Evolutionary conservation across 2,113 vertebrate species (phyloP), one percentile per base, ranked within the genome.

Genomic region (human): DNA sequence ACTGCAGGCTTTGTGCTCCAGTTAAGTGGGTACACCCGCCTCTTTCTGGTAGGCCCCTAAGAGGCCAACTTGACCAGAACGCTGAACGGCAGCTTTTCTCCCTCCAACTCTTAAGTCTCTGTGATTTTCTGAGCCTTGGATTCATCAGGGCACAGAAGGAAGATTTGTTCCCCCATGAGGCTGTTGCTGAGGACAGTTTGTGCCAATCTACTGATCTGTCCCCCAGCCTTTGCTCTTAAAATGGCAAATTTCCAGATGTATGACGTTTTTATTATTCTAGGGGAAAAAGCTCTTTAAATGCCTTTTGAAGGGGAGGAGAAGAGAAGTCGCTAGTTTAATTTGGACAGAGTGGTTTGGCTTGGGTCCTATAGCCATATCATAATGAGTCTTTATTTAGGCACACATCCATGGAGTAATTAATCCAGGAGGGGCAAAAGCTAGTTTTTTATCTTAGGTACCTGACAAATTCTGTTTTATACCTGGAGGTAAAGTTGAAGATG

Each of bases 331-430:
- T 50, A 8, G 35, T 93, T 82, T 92, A 75, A 86, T 93, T 82
- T 94, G 81, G 70, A 89, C 48, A 40, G 66, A 43, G 7, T 66
- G 20, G 25, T 94, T 96, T 95, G 88, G 57, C 79, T 80, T 38
- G 0, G 78, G 66, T 86, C 48, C 76, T 64, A 3, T 61, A 70
- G 10, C 48, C 8, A 22, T 50, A 59, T 35, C 6, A 48, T 75
- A 88, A 64, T 18, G 48, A 91, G 45, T 95, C 79, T 97, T 94
- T 93, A 92, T 84, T 82, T 95, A 93, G 70, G 79, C 50, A 97
- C 43, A 79, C 6, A 48, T 91, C 70, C 52, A 55, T 5, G 17
- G 17, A 76, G 45, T 48, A 76, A 89, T 78, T 76, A 75, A 81
- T 94, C 52, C 52, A 81, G 50, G 59, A 79, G 55, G 70, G 59